Base-by-base conservation (phyloP, 2,888 invertebrate species). In the Eurytoma californica region DNA sequence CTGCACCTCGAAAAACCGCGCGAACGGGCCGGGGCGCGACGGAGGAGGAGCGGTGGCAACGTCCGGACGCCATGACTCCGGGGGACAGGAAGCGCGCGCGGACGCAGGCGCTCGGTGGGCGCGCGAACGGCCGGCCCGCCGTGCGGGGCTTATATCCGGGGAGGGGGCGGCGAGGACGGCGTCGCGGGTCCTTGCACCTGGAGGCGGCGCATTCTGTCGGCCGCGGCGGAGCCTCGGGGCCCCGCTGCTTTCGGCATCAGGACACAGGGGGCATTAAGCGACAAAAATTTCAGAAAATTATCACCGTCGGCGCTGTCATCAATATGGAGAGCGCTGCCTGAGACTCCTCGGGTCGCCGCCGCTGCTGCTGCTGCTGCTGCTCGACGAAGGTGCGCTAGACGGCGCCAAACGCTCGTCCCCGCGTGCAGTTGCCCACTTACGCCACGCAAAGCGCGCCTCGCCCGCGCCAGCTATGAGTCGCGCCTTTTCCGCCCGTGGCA, bases 301-400 rank as follows among this genome's bases (percentile, higher is more conserved):
- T 93, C 93, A 93, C 93, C 91, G 93, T 92, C 92, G 93, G 93
- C 93, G 93, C 93, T 93, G 93, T 92, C 92, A 92, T 93, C 93
- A 93, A 92, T 91, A 92, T 92, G 92, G 74, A 74, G 91, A 91
- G 88, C 87, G 88, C 87, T 86, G 83, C 82, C 83, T 82, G 82
- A 83, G 84, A 69, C 63, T 51, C 63, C 49, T 55, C 67, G 72
- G 67, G 80, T 76, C 49, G 80, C 58, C 69, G 78, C 77, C 67
- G 68, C 49, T 30, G 77, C 68, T 53, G 77, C 72, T 47, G 74
- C 61, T 55, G 74, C 77, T 58, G 58, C 58, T 58, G 66, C 61
- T 58, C 24, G 61, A 28, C 4, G 60, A 58, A 51, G 60, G 55
- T 60, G 63, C 70, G 63, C 69, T 69, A 68, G 73, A 68, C 75